Percentiles rank a stretch among this genome's conserved stretches.
Evolutionary conservation across 2,113 vertebrate genomes (phyloP).

Genomic region (Regulus satrapa): DNA sequence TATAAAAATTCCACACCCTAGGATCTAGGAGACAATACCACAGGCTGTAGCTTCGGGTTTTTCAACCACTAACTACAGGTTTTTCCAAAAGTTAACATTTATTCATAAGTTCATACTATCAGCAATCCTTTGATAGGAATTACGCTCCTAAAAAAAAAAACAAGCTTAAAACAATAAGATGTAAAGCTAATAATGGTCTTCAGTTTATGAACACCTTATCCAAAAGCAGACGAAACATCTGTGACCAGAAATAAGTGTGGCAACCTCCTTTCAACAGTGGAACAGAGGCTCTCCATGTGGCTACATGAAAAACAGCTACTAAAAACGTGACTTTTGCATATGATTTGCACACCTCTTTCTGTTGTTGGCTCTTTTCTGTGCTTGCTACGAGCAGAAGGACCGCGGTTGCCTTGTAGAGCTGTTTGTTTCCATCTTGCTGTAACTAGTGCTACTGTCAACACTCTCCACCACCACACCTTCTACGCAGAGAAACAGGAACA

Average conservation of each 20-base stretch:
- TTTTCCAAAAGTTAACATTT: conserved; percentile 65
- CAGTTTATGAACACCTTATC: conserved; percentile 19
- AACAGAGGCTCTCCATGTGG: not conserved
- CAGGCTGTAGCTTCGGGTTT: not conserved
- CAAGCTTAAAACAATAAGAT: conserved; percentile 45
- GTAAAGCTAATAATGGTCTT: conserved; percentile 45
- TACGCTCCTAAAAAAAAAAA: conserved; percentile 29
- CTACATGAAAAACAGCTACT: not conserved
- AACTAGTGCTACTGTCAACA: not conserved
- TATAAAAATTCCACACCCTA: not conserved
- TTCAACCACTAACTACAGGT: conserved; percentile 28
- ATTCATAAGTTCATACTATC: conserved; percentile 51
- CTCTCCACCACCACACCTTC: not conserved
- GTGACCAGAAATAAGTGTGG: not conserved
- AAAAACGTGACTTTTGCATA: not conserved
- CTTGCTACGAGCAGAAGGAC: not conserved
- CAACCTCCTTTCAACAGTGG: not conserved
- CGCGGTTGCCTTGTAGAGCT: not conserved
- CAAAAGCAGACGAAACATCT: not conserved
- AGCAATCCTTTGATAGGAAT: conserved; percentile 21
- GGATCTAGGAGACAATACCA: not conserved
- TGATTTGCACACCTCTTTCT: not conserved
- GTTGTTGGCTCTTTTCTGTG: not conserved
- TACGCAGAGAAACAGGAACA: not conserved
- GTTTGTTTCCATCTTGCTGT: not conserved